Base-by-base conservation (phyloP, 2,113 vertebrate genomes). In the Scortum barcoo region DNA sequence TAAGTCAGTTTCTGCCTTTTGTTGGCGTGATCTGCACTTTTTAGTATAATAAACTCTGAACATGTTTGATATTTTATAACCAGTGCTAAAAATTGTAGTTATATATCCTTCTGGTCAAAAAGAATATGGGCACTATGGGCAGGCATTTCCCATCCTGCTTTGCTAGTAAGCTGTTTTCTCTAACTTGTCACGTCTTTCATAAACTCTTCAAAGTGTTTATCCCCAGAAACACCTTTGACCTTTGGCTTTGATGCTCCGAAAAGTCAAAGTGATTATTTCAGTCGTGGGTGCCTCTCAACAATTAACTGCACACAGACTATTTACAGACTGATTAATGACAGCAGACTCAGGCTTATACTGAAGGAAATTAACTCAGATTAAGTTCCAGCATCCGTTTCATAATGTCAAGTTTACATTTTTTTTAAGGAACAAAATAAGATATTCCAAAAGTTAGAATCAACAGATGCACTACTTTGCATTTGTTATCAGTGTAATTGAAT, bases 191-290 rank as follows among this genome's bases (percentile, higher is more conserved):
- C 65, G 3, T 71, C 50, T 40, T 14, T 46, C 26, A 38, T 8
- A n/a, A 57, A 19, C 58, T 72, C 48, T 56, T 74, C 5, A 3
- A 76, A 79, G 79, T 88, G 78, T 86, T 86, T 87, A 71, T 81
- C 72, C 26, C 33, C 82, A 48, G 42, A 80, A 85, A 82, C 79
- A 82, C 89, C 78, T 91, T 84, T 74, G 81, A 93, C 90, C 91
- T 93, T 92, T 88, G 84, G 67, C 58, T 85, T 24, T n/a, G 84
- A 83, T 33, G 66, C 26, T 51, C n/a, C 53, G 48, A 92, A 93
- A 93, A 90, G 91, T 93, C 89, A 89, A 83, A 87, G 84, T 68
- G 82, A 89, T 93, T 89, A 90, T 82, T 88, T 76, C 72, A 13
- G 72, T 58, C 54, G 68, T 60, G 83, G 79, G 60, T 56, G 85